phyloP scores from a whole-genome alignment of 2,888 invertebrate species.

The Lysandra coridon region DNA sequence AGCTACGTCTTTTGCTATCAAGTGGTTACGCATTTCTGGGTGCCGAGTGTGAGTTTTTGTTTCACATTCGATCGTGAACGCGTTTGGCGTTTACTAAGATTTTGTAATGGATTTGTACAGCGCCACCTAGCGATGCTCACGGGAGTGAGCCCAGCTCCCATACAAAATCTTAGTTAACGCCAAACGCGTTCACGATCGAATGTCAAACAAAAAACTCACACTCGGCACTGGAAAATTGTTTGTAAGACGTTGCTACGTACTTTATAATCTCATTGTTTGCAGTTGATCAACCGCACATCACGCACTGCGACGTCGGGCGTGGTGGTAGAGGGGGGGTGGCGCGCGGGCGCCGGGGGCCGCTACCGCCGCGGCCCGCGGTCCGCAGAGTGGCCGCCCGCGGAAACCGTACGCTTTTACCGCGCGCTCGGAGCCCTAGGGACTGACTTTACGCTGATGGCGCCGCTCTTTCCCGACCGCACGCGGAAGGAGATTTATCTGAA shows the following conservation, averaged over 20 bases:
- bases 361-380: slow-evolving; percentile 85
- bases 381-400: slow-evolving; percentile 87
- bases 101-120: no score
- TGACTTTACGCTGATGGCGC: slow-evolving; percentile 94
- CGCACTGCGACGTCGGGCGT: slow-evolving; percentile 82
- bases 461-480: slow-evolving; percentile 88
- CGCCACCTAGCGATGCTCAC: no score
- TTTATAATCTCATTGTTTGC: not conserved
- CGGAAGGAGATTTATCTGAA: slow-evolving; percentile 93
- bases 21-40: no score
- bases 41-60: no score
- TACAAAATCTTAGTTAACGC: no score
- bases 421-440: slow-evolving; percentile 94
- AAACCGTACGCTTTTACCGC: slow-evolving; percentile 94
- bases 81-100: no score
- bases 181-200: no score
- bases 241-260: not conserved
- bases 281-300: slow-evolving; percentile 86
- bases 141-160: no score
- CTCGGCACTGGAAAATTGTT: no score
- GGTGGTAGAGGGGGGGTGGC: slow-evolving; percentile 82
- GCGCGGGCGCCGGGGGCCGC: slow-evolving; percentile 78
- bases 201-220: no score
- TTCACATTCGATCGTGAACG: no score
- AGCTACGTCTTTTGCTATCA: no score